phyloP scores from a whole-genome alignment of 2,797 vertebrate genomes.

The Xiphorhynchus erythropygius region DNA sequence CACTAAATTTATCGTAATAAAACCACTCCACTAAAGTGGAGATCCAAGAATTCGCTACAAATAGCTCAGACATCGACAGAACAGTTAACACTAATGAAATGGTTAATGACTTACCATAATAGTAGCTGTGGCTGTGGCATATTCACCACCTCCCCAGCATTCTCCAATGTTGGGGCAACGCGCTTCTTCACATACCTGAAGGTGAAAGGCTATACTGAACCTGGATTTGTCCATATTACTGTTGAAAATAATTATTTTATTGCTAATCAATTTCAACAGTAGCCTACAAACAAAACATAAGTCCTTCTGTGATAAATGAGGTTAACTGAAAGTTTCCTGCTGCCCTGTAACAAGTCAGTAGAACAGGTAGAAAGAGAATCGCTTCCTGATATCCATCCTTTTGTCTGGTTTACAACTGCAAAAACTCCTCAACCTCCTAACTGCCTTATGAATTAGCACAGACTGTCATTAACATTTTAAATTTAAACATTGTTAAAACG shows the following conservation, averaged over 20 bases:
- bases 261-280: background rate
- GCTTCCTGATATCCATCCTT: background rate
- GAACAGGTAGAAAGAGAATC: background rate
- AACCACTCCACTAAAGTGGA: background rate
- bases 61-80: background rate
- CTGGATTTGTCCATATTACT: background rate
- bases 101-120: conserved; percentile 88
- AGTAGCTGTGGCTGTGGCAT: conserved; percentile 92
- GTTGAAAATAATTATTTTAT: background rate
- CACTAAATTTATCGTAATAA: background rate
- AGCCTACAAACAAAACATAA: background rate
- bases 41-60: background rate
- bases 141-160: conserved; percentile 96
- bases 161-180: conserved; percentile 97
- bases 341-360: background rate
- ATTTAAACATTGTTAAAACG: background rate
- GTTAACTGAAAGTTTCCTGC: background rate
- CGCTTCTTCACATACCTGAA: conserved; percentile 96
- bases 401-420: background rate
- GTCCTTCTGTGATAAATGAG: background rate
- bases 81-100: background rate
- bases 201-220: background rate
- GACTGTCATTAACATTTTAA: background rate
- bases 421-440: background rate
- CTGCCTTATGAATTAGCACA: background rate